Evolutionary conservation across 2,888 invertebrate species (phyloP), one percentile per base, ranked within the genome.

Genomic region (Drosophila niveifrons): DNA sequence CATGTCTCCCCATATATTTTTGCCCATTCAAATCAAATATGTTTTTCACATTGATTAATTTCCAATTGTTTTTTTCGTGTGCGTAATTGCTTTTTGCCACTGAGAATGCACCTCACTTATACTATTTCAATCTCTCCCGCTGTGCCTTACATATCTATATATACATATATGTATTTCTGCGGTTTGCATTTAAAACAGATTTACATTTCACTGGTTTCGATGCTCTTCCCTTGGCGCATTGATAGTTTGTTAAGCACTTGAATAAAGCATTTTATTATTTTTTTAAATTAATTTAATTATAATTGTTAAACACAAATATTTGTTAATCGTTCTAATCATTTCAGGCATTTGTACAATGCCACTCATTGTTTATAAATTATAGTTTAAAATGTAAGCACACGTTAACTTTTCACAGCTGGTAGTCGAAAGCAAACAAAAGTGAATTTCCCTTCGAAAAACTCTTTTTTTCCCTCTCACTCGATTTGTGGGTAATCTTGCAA

Each of bases 11-110:
- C 4, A n/a, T 2, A 39, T 36, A 7, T 13, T 8, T 58, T 58
- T n/a, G n/a, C n/a, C 15, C 15, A 58, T n/a, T 31, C 18, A 53
- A 68, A 52, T 53, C 50, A 52, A 67, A 66, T 44, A 39, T 52
- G 41, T n/a, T 53, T 53, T 62, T 58, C 18, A 46, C 34, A 55
- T 29, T 47, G 56, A 53, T 57, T 47, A 34, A 57, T 52, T 57
- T 34, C 9, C 44, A 39, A 65, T 57, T 52, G 65, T 61, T 53
- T 57, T 57, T 55, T 57, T 8, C 10, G 23, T 51, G 41, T 64
- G 15, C 44, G 28, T 56, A 47, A 62, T 56, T 63, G 55, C 13
- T 55, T 63, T 62, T 39, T 3, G 7, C n/a, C 46, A 28, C 10
- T 17, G 13, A 15, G 1, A 36, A 18, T 59, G 28, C 1, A 58